These are phyloP conservation scores for Pseudopleuronectes americanus DNA, from an alignment of 2,797 vertebrate genomes.

Conservation along the genomic window DNA sequence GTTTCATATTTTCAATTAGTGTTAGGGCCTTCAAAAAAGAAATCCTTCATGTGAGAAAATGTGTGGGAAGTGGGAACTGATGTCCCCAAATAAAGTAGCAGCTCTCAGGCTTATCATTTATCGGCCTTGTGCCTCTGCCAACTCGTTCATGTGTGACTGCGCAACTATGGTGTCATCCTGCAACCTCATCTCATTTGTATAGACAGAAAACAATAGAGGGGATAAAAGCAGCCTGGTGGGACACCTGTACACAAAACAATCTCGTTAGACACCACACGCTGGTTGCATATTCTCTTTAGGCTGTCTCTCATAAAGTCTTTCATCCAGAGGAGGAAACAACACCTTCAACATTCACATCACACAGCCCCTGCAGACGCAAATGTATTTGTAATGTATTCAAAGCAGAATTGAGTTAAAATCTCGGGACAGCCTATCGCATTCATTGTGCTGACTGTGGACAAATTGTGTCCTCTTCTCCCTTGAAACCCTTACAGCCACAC, in stretches of 20 bases:
- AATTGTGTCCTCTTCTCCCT: conserved; percentile 28
- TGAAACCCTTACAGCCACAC: conserved; percentile 11
- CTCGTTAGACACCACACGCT: conserved; percentile 4
- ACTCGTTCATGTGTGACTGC: conserved; percentile 26
- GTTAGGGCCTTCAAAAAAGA: neutral
- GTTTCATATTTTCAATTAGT: conserved; percentile 15
- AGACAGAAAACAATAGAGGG: conserved; percentile 30
- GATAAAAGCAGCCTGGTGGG: conserved; percentile 28
- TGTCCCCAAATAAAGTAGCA: conserved; percentile 12
- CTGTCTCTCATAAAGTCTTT: conserved; percentile 32
- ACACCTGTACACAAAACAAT: conserved; percentile 38
- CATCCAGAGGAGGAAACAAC: conserved; percentile 12
- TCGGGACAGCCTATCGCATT: conserved; percentile 41
- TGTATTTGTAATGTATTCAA: conserved; percentile 34
- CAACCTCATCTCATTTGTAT: conserved; percentile 22
- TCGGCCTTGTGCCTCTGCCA: neutral
- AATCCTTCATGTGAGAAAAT: neutral
- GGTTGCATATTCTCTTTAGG: conserved; percentile 26
- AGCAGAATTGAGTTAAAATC: conserved; percentile 40
- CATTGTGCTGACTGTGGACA: conserved; percentile 40
- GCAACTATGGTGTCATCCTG: neutral
- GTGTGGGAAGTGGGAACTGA: conserved; percentile 9
- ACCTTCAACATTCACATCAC: conserved; percentile 30
- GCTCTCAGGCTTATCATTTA: conserved; percentile 27
- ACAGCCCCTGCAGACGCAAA: conserved; percentile 5